Evolutionary conservation across 2,113 vertebrate genomes (phyloP), one percentile per base, ranked within the genome.

Genomic region (Aphyosemion australe): DNA sequence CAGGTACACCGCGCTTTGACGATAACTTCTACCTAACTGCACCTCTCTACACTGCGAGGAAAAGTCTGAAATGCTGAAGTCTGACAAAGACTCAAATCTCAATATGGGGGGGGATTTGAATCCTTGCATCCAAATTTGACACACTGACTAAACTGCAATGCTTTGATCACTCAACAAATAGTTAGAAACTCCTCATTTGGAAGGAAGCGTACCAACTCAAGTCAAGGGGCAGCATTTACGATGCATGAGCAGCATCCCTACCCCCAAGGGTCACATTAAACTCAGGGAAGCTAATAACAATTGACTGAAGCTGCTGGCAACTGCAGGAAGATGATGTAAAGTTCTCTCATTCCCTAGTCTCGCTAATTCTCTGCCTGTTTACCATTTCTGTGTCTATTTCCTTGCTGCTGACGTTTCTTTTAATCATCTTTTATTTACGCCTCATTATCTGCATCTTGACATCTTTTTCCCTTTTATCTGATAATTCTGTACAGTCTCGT

Each of bases 221-320:
- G 79, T 74, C 81, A 74, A 75, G 70, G 70, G 72, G 73, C 71
- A 64, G 61, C 61, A 79, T 83, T 83, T 76, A 70, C 66, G 84
- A 88, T 86, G 82, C 85, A 85, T 69, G 64, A 69, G 65, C 72
- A 62, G 65, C 69, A 76, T 79, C 69, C 43, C 54, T 31, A 61
- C 73, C 83, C 84, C 72, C 86, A 72, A 61, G 86, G 86, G 89
- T 88, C 81, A 88, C 83, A 89, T 89, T 85, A 84, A 87, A 88
- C 76, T 75, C 84, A 65, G 60, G 59, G 31, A 75, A 79, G 81
- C 82, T 81, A 87, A 88, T 88, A 90, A 88, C 80, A 86, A 87
- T 86, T 82, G 83, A 89, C 78, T 87, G 72, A 79, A 69, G 57
- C 65, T 74, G 82, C 72, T 78, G 83, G 66, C 77, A 75, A 69